A percentile compares a stretch with the other conserved stretches of the same genome.
phyloP scores from a whole-genome alignment of 2,888 invertebrate genomes.

The Hofmannophila pseudospretella region DNA sequence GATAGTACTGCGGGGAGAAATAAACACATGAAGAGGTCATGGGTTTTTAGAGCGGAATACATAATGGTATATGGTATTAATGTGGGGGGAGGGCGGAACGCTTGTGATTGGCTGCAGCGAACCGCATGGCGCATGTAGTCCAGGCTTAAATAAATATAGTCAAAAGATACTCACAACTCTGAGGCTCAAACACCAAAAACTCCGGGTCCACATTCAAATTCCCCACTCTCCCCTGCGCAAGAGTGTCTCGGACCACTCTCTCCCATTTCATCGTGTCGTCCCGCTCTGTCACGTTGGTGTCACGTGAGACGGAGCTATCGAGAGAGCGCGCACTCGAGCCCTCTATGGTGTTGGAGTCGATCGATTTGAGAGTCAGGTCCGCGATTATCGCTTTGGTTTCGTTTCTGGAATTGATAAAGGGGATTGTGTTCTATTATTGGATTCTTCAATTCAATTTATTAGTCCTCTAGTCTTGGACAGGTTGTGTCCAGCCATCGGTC shows the following conservation, averaged over 20 bases:
- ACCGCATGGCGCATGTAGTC: too few relatives aligned
- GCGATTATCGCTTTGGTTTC: constrained; percentile 84
- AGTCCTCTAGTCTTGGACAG: too few relatives aligned
- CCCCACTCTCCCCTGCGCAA: constrained; percentile 86
- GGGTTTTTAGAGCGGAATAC: too few relatives aligned
- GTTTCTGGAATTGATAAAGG: constrained; percentile 62
- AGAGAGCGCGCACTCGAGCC: constrained; percentile 62
- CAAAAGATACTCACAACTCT: constrained; percentile 79
- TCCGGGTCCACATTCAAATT: constrained; percentile 89
- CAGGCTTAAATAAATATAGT: too few relatives aligned
- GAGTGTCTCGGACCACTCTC: constrained; percentile 81
- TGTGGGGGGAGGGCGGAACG: too few relatives aligned
- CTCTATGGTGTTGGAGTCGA: constrained; percentile 82
- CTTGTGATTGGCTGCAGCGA: too few relatives aligned
- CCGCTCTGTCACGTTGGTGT: constrained; percentile 27
- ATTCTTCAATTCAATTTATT: too few relatives aligned
- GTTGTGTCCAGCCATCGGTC: too few relatives aligned
- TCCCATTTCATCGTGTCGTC: constrained; percentile 57
- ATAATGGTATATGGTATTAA: too few relatives aligned
- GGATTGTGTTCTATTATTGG: too few relatives aligned
- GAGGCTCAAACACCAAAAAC: constrained; percentile 85
- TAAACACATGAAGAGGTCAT: too few relatives aligned
- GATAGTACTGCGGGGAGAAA: constrained; percentile 32
- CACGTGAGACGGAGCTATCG: constrained; percentile 19
- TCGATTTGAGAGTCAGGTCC: constrained; percentile 85